Percentiles rank a stretch among this genome's conserved stretches.
Conservation (phyloP, 2,113 vertebrate species). For the Vulpes ferrilata region DNA sequence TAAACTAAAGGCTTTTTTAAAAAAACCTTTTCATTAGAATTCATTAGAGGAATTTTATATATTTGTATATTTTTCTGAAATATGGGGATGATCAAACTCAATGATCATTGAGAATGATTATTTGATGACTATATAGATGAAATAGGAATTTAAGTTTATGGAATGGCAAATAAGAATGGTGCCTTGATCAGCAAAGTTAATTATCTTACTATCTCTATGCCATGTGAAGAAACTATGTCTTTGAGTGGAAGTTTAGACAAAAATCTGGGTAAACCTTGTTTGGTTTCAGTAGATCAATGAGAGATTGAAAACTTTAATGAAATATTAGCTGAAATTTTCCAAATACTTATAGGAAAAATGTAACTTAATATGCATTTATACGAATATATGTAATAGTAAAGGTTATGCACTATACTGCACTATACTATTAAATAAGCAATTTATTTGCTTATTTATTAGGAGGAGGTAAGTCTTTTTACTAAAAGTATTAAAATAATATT, state of each 20-base stretch:
- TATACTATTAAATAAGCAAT: too few species aligned
- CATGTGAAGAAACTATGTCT: background rate
- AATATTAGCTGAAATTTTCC: background rate
- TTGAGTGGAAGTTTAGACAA: background rate
- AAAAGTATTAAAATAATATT: slow-evolving; percentile 10
- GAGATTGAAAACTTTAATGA: background rate
- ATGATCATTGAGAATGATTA: background rate
- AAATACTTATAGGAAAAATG: background rate
- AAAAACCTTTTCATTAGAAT: background rate
- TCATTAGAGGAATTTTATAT: background rate
- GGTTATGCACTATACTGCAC: too few species aligned
- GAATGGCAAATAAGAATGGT: background rate
- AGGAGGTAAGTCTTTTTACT: background rate
- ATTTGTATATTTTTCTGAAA: background rate
- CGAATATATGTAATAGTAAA: background rate
- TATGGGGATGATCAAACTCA: background rate
- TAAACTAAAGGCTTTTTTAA: background rate
- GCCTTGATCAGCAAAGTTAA: background rate
- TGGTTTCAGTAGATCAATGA: background rate
- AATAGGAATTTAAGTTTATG: background rate
- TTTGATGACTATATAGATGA: background rate
- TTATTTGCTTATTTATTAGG: background rate
- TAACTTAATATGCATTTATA: background rate
- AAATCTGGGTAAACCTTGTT: background rate
- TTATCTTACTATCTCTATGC: background rate